Conservation (phyloP, 2,888 invertebrate species). For the Teleogryllus oceanicus region DNA sequence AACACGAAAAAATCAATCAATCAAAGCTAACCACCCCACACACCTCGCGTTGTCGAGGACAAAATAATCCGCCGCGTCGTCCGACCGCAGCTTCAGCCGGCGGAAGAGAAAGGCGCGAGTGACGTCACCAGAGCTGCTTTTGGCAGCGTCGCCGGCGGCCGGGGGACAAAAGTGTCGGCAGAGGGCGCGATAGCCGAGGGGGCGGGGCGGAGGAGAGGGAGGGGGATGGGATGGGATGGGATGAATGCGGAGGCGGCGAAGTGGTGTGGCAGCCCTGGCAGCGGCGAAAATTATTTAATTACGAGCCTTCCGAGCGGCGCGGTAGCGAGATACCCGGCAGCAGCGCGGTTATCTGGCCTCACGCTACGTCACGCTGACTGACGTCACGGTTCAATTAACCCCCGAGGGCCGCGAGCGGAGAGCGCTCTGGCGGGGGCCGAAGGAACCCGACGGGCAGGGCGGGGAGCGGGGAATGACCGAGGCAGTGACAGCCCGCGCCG, state of each 20-base stretch:
- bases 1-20: too few relatives aligned
- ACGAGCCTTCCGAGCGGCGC: not conserved
- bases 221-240: not conserved
- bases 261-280: not conserved
- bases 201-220: not conserved
- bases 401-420: not conserved
- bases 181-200: too few relatives aligned
- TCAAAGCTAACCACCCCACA: too few relatives aligned
- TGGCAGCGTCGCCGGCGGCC: too few relatives aligned
- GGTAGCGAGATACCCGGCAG: not conserved
- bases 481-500: not conserved
- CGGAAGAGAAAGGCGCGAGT: too few relatives aligned
- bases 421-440: not conserved
- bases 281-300: not conserved
- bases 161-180: too few relatives aligned
- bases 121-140: too few relatives aligned
- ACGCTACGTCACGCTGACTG: conserved; percentile 9
- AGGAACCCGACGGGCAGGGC: not conserved
- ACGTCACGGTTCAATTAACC: conserved; percentile 18
- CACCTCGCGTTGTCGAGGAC: too few relatives aligned
- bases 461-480: not conserved
- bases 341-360: not conserved
- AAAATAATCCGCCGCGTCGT: too few relatives aligned
- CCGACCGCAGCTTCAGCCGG: too few relatives aligned
- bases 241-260: not conserved